Evolutionary conservation across 92 coral and sea anemone genomes (phyloP).

Genomic region (Isaurus tuberculatus): DNA sequence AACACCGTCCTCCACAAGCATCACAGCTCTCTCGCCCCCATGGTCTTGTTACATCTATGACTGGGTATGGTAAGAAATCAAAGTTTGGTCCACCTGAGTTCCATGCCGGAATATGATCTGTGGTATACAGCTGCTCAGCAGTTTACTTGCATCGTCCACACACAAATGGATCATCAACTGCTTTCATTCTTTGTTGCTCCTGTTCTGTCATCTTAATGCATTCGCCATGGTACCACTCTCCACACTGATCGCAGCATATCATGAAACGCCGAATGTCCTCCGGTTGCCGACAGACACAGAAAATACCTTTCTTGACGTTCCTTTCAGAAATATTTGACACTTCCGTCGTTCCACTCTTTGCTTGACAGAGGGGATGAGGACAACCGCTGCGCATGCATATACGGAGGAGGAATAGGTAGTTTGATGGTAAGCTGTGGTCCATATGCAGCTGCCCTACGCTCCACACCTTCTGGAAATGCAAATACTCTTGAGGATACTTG

Average conservation of each 20-base stretch:
- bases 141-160: constrained; percentile 51
- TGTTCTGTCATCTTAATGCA: constrained; percentile 59
- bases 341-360: background rate
- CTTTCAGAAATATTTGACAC: constrained; percentile 12
- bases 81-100: constrained; percentile 71
- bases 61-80: constrained; percentile 66
- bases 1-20: constrained; percentile 62
- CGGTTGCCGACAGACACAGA: constrained; percentile 58
- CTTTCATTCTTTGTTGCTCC: constrained; percentile 45
- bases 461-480: constrained; percentile 45
- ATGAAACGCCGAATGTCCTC: constrained; percentile 46
- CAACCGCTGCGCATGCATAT: constrained; percentile 47
- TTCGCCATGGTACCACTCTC: constrained; percentile 68
- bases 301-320: constrained; percentile 48
- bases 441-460: constrained; percentile 52
- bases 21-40: constrained; percentile 58
- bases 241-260: constrained; percentile 66
- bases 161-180: constrained; percentile 52
- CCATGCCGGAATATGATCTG: constrained; percentile 60
- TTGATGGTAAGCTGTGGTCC: constrained; percentile 50
- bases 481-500: constrained; percentile 27
- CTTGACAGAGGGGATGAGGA: constrained; percentile 54
- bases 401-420: constrained; percentile 56
- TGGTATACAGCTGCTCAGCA: constrained; percentile 46
- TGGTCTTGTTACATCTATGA: constrained; percentile 69